Evolutionary conservation across 2,888 invertebrate species (phyloP).

Genomic region (Prostheceraeus crozeri): DNA sequence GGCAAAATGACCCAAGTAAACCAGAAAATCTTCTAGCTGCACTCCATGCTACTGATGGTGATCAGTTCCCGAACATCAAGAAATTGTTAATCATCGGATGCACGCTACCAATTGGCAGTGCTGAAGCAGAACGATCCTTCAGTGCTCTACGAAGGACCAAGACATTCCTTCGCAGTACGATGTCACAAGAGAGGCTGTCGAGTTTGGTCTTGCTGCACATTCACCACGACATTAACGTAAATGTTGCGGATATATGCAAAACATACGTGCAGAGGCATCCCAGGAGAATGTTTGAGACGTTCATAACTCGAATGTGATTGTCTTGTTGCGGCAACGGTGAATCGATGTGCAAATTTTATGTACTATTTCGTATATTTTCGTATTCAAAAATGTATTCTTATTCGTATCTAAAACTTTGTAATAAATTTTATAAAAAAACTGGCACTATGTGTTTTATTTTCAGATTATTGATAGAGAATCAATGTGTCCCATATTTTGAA

Average conservation of each 20-base stretch:
- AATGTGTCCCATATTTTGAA: no score
- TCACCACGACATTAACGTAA: slow-evolving; percentile 14
- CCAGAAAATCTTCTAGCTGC: background rate
- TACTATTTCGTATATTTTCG: no score
- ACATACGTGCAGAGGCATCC: slow-evolving; percentile 10
- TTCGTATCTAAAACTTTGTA: no score
- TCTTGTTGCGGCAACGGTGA: no score
- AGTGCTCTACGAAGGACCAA: slow-evolving; percentile 1
- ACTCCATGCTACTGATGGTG: slow-evolving; percentile 3
- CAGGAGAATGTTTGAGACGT: slow-evolving; percentile 11
- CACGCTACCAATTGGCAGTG: slow-evolving; percentile 14
- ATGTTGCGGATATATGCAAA: slow-evolving; percentile 17
- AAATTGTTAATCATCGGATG: background rate
- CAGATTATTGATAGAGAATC: no score
- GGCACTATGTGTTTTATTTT: no score
- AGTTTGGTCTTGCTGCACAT: slow-evolving; percentile 7
- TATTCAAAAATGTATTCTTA: no score
- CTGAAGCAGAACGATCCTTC: slow-evolving; percentile 14
- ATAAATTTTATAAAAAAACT: no score
- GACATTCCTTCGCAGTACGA: slow-evolving; percentile 14
- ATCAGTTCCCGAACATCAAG: slow-evolving; percentile 25
- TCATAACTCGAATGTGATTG: slow-evolving; percentile 5
- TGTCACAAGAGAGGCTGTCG: slow-evolving; percentile 11
- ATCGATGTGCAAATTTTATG: no score
- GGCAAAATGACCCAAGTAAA: background rate